These are phyloP conservation scores for Marmota flaviventris DNA, from an alignment of 2,113 vertebrate species.

Conservation along the genomic window DNA sequence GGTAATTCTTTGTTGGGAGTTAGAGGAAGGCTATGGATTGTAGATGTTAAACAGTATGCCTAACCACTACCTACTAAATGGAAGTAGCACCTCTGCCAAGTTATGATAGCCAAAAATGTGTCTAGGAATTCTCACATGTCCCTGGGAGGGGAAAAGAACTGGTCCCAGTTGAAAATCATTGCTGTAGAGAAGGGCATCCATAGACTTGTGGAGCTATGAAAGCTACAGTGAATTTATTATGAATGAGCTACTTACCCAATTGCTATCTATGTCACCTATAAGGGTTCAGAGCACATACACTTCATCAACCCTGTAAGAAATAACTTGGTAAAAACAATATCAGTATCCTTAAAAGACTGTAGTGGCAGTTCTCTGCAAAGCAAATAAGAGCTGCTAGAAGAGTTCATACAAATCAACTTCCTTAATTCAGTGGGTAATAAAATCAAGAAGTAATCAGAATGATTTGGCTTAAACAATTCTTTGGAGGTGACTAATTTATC, in stretches of 20 bases:
- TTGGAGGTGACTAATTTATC: neutral
- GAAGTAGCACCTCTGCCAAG: neutral
- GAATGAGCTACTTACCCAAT: neutral
- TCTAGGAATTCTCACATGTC: neutral
- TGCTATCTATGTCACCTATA: neutral
- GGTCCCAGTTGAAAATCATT: neutral
- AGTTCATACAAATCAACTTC: neutral
- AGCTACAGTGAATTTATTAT: neutral
- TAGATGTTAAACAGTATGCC: neutral
- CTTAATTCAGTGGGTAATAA: neutral
- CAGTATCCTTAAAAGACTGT: neutral
- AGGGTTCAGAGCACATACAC: neutral
- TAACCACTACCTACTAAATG: neutral
- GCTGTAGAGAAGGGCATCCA: neutral
- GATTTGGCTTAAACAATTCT: neutral
- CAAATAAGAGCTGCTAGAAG: neutral
- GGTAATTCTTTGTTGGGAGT: neutral
- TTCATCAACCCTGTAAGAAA: neutral
- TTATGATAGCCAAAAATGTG: conserved; percentile 1
- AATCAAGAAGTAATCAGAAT: neutral
- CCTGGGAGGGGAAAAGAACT: neutral
- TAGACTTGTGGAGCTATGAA: neutral
- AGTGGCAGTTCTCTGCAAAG: neutral
- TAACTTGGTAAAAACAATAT: neutral
- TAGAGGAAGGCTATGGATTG: neutral